Evolutionary conservation across 2,113 vertebrate species (phyloP).

Genomic region (Pongo pygmaeus): DNA sequence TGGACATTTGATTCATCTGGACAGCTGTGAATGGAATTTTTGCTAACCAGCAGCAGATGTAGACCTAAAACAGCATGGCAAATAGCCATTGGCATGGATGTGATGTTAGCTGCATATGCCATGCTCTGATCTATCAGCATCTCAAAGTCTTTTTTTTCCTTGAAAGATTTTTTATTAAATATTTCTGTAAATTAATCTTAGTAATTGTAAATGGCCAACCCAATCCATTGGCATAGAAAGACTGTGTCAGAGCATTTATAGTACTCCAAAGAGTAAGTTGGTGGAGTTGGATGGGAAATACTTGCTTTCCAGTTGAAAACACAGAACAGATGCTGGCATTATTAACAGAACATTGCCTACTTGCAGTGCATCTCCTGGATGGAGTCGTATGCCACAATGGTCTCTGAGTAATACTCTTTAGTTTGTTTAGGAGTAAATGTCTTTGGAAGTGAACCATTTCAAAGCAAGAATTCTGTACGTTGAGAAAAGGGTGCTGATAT

Average conservation of each 20-base stretch:
- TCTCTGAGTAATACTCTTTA: background rate
- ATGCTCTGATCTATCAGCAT: background rate
- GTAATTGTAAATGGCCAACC: slow-evolving; percentile 59
- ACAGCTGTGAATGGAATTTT: slow-evolving; percentile 74
- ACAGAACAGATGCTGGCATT: slow-evolving; percentile 78
- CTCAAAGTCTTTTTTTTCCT: slow-evolving; percentile 57
- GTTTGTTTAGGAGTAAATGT: slow-evolving; percentile 52
- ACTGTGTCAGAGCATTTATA: slow-evolving; percentile 67
- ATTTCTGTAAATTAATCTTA: slow-evolving; percentile 72
- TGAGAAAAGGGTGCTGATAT: background rate
- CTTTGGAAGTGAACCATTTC: background rate
- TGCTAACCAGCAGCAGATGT: slow-evolving; percentile 75
- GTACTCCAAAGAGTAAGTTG: slow-evolving; percentile 50
- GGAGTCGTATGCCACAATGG: background rate
- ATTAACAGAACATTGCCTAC: slow-evolving; percentile 60
- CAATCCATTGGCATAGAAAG: slow-evolving; percentile 65
- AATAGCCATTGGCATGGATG: slow-evolving; percentile 47
- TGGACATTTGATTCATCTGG: slow-evolving; percentile 74
- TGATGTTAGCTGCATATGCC: background rate
- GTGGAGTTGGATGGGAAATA: slow-evolving; percentile 77
- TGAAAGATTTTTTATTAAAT: slow-evolving; percentile 78
- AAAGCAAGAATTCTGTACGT: background rate
- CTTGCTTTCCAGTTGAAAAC: slow-evolving; percentile 79
- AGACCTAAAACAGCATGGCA: slow-evolving; percentile 59
- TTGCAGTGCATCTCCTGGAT: slow-evolving; percentile 44